Percentiles rank a stretch among this genome's conserved stretches.
Evolutionary conservation across 2,888 invertebrate genomes (phyloP).

Genomic region (Apamea epomidion): DNA sequence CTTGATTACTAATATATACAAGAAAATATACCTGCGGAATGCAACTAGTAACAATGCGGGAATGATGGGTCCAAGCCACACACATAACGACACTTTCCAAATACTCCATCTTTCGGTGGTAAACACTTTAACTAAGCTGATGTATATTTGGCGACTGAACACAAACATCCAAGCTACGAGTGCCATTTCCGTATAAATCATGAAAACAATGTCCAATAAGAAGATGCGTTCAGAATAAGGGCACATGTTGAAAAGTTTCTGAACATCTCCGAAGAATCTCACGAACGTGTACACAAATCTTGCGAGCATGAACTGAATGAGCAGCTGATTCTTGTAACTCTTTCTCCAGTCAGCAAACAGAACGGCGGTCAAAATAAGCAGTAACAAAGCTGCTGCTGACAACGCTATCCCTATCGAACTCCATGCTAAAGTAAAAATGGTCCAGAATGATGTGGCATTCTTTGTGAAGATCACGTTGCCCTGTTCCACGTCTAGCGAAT

Average conservation of each 20-base stretch:
- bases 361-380: conserved; percentile 79
- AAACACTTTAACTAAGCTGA: conserved; percentile 81
- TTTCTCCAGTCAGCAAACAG: conserved; percentile 83
- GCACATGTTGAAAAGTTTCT: conserved; percentile 63
- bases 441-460: conserved; percentile 64
- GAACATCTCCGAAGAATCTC: conserved; percentile 76
- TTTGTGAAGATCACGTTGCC: conserved; percentile 65
- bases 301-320: conserved; percentile 83
- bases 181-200: conserved; percentile 79
- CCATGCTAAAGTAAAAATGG: conserved; percentile 68
- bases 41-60: conserved; percentile 64
- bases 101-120: conserved; percentile 66
- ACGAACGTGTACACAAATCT: conserved; percentile 78
- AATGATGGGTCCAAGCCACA: conserved; percentile 77
- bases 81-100: conserved; percentile 73
- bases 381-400: conserved; percentile 73
- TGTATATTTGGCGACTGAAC: conserved; percentile 83
- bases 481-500: conserved; percentile 58
- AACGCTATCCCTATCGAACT: conserved; percentile 79
- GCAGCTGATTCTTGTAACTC: conserved; percentile 82
- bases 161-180: conserved; percentile 84
- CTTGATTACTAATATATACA: conserved; percentile 77
- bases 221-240: conserved; percentile 46
- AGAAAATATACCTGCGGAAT: conserved; percentile 62
- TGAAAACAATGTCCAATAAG: conserved; percentile 67